A percentile compares a stretch with the other conserved stretches of the same genome.
Evolutionary conservation across 2,888 invertebrate genomes (phyloP).

Genomic region (Hetaerina titia): DNA sequence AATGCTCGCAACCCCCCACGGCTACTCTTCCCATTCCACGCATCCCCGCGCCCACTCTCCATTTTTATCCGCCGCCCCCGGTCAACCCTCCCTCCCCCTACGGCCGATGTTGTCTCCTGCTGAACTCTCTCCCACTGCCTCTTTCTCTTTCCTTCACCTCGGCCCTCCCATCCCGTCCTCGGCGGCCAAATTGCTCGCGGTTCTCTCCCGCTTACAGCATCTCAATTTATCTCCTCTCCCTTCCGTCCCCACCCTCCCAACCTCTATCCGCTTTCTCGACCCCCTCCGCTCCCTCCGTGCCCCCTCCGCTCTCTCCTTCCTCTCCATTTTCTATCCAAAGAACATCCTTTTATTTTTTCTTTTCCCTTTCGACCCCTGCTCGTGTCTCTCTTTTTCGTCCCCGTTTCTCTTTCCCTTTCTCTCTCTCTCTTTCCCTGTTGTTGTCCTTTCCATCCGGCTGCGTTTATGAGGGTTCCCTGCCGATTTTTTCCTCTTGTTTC

Average conservation of each 20-base stretch:
- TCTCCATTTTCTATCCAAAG: slow-evolving; percentile 23
- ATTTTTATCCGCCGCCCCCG: not conserved
- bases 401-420: not conserved
- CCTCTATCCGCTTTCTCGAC: not conserved
- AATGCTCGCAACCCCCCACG: slow-evolving; percentile 36
- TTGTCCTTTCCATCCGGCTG: not conserved
- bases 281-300: not conserved
- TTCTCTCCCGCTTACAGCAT: slow-evolving; percentile 64
- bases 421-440: not conserved
- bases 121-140: too few species aligned
- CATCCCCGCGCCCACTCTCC: not conserved
- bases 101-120: too few species aligned
- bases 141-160: not conserved
- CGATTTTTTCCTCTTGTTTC: too few species aligned
- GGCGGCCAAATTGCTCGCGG: slow-evolving; percentile 63
- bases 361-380: not conserved
- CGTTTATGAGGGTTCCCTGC: not conserved
- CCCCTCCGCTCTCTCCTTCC: not conserved
- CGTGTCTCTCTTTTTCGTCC: not conserved
- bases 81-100: not conserved
- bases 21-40: not conserved
- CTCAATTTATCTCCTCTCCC: slow-evolving; percentile 57
- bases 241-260: not conserved
- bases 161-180: not conserved
- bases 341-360: slow-evolving; percentile 26